phyloP scores from a whole-genome alignment of 2,113 vertebrate species.

The Tachuris rubrigastra region DNA sequence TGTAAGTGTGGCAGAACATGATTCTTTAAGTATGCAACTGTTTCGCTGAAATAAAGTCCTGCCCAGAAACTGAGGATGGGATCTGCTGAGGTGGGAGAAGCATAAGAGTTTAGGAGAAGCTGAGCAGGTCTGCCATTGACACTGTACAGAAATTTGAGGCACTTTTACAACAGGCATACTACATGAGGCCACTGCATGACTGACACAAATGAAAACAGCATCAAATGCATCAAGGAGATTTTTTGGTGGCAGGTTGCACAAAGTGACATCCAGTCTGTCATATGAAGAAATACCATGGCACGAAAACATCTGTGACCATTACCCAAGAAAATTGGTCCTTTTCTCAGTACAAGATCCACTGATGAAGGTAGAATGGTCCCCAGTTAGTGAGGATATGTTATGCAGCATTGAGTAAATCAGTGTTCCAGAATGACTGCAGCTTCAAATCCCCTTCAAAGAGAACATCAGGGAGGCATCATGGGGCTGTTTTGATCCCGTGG shows the following conservation, averaged over 20 bases:
- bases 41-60: neutral
- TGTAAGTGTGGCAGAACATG: conserved; percentile 72
- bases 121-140: neutral
- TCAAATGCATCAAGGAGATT: neutral
- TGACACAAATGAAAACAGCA: neutral
- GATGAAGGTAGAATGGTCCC: neutral
- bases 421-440: neutral
- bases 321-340: neutral
- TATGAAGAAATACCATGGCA: neutral
- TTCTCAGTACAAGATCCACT: neutral
- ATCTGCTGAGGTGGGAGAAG: neutral
- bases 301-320: neutral
- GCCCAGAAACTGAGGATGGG: neutral
- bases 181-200: neutral
- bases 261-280: neutral
- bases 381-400: neutral
- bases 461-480: neutral
- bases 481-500: neutral
- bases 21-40: neutral
- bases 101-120: neutral
- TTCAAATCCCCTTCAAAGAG: neutral
- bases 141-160: neutral
- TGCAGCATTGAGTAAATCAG: neutral
- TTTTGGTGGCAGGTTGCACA: neutral
- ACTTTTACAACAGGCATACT: neutral